A percentile compares a stretch with the other conserved stretches of the same genome.
Conservation (phyloP, 2,113 vertebrate species). For the Apodemus sylvaticus region DNA sequence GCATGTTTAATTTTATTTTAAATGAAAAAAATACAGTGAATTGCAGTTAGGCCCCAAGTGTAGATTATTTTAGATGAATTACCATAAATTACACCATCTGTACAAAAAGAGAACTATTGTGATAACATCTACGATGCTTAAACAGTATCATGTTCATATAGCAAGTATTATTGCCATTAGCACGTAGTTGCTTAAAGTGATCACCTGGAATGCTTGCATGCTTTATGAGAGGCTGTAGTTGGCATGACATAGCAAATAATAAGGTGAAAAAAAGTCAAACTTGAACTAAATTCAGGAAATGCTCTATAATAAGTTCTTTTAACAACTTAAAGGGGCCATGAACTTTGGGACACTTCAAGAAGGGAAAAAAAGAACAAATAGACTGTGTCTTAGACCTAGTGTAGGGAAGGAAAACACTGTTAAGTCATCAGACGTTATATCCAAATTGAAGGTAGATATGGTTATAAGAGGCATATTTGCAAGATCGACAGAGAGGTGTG, state of each 20-base stretch:
- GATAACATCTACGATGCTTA: not conserved
- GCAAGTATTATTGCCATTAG: not conserved
- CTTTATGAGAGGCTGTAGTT: not conserved
- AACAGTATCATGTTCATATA: not conserved
- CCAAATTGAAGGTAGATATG: not conserved
- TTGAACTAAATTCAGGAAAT: not conserved
- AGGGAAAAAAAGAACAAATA: rapidly evolving
- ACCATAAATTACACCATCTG: not conserved
- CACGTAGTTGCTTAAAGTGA: not conserved
- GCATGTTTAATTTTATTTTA: not conserved
- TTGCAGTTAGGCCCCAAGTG: not conserved
- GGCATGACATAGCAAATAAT: not conserved
- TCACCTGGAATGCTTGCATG: no score
- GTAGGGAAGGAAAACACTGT: not conserved
- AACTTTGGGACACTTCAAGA: not conserved
- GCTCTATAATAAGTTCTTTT: not conserved
- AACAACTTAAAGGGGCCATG: not conserved
- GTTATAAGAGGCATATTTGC: not conserved
- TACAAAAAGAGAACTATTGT: not conserved
- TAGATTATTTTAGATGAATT: not conserved
- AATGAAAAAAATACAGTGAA: not conserved
- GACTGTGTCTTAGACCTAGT: not conserved
- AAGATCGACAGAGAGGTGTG: not conserved
- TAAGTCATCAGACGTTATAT: not conserved
- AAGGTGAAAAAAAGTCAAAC: not conserved